These are phyloP conservation scores for Drosophila melanogaster DNA, from an alignment of 1,140 invertebrate species.

Conservation along the genomic window DNA sequence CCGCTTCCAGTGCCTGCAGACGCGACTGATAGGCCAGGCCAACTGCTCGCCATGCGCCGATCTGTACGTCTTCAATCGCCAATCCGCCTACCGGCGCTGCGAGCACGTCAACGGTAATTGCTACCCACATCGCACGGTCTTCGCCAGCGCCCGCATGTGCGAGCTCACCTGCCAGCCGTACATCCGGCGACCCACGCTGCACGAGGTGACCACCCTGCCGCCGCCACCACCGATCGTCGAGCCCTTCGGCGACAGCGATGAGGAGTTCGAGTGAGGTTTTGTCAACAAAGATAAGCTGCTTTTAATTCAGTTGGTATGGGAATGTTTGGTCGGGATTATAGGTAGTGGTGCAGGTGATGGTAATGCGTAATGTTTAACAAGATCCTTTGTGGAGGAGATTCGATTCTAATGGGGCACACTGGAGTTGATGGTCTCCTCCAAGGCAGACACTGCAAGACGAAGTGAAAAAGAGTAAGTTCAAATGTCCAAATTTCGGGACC, in stretches of 20 bases:
- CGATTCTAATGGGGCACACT: not conserved
- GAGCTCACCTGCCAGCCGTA: constrained; percentile 22
- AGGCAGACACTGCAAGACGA: constrained; percentile 56
- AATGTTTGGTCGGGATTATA: not conserved
- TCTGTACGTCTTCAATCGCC: constrained; percentile 18
- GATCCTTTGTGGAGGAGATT: constrained; percentile 1
- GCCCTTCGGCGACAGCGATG: constrained; percentile 1
- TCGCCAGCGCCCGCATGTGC: constrained; percentile 9
- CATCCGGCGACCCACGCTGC: not conserved
- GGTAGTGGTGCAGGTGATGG: not conserved
- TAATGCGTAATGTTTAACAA: not conserved
- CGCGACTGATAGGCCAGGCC: not conserved
- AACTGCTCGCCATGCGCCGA: constrained; percentile 26
- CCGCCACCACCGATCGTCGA: not conserved
- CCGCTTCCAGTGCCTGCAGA: not conserved
- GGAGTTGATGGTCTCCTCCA: constrained; percentile 70
- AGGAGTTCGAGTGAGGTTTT: constrained; percentile 4
- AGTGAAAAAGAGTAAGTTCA: not conserved
- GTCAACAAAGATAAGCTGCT: not conserved
- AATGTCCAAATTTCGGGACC: no score
- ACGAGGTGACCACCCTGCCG: not conserved
- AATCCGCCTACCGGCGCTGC: constrained; percentile 1
- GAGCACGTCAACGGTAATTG: constrained; percentile 28
- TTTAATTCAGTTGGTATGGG: constrained; percentile 1
- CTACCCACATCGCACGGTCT: constrained; percentile 14